Base-by-base conservation (phyloP, 2,888 invertebrate genomes). In the Lasiommata megera region DNA sequence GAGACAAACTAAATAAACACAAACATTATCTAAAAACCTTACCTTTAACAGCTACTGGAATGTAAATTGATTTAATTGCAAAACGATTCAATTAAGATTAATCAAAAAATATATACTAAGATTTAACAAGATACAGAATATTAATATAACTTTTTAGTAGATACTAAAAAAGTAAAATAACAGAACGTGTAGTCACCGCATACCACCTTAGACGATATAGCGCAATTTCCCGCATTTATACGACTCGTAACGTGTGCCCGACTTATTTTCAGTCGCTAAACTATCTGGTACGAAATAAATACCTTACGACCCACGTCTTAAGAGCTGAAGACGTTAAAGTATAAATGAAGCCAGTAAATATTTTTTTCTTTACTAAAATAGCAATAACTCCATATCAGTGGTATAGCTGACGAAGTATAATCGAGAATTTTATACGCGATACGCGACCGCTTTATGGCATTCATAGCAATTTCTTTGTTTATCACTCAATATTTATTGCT, bases 381-480 rank as follows among this genome's bases (percentile, higher is more conserved):
- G 74, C 76, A 76, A 80, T 80, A 79, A 77, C 73, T 73, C 63
- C 43, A 67, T 77, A 83, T 79, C 77, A 72, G 70, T 67, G 62
- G 68, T 71, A 68, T 65, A 70, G 61, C 63, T 64, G 61, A 63
- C 69, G 71, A 76, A 78, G 76, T 77, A 79, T 78, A 77, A 84
- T 84, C 84, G 80, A 73, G 72, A 80, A 82, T 81, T 85, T 70
- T 67, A 68, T 67, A 76, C 76, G 79, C 78, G 81, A 83, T 58
- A 79, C 76, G 69, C 71, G 69, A 71, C 65, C 70, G 66, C 69
- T 83, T 80, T 79, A 82, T 80, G 71, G 76, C 74, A 78, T 74
- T 73, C 78, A 77, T 77, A 73, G 70, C 69, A 68, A 69, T 72
- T 70, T 72, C 72, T 79, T 79, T 84, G 80, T 82, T 86, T 81